Evolutionary conservation across 2,888 invertebrate species (phyloP).

Genomic region (Odontothrips loti): DNA sequence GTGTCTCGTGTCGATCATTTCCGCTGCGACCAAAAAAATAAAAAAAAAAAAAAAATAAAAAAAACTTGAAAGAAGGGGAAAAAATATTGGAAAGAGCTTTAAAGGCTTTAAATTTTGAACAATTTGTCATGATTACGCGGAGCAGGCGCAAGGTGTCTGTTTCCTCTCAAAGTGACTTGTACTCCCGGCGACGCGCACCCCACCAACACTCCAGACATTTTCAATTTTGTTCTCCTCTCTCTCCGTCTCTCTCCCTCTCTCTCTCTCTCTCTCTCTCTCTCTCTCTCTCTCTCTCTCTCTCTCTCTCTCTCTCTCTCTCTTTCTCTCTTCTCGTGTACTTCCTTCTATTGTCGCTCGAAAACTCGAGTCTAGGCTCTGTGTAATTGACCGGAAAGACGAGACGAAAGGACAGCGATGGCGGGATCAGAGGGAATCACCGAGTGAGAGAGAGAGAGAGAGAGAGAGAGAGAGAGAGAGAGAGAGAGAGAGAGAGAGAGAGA

Average conservation of each 20-base stretch:
- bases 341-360: neutral
- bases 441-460: neutral
- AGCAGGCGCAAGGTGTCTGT: too few species aligned
- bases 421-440: neutral
- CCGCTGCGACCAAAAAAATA: too few species aligned
- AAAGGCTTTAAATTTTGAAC: too few species aligned
- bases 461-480: neutral
- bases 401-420: neutral
- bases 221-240: neutral
- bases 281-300: too few species aligned
- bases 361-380: constrained; percentile 4
- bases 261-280: neutral
- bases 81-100: too few species aligned
- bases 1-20: too few species aligned
- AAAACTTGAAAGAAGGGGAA: too few species aligned
- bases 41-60: too few species aligned
- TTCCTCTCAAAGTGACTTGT: too few species aligned
- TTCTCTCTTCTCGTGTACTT: neutral
- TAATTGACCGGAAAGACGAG: constrained; percentile 26
- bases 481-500: too few species aligned
- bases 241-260: neutral
- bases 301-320: neutral
- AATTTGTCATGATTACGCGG: too few species aligned
- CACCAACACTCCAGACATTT: neutral
- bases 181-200: neutral